Evolutionary conservation across 2,113 vertebrate genomes (phyloP), one percentile per base, ranked within the genome.

Genomic region (Piliocolobus tephrosceles): DNA sequence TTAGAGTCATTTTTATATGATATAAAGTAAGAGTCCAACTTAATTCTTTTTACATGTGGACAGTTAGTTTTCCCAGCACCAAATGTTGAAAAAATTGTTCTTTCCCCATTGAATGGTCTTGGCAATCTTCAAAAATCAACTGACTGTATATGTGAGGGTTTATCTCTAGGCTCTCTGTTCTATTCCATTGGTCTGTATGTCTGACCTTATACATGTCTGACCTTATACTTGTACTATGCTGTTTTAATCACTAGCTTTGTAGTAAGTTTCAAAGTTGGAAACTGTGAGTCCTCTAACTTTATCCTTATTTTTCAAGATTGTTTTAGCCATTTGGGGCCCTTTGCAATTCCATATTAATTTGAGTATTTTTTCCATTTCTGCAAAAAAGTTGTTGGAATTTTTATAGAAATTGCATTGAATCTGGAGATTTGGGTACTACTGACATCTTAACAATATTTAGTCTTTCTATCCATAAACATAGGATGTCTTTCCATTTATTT

Each of bases 241-340:
- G 16, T 90, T 94, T 94, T 52, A 90, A 86, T 86, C 81, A 82
- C 32, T 83, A 76, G 11, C 75, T 87, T 55, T 94, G 64, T 68
- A 76, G 45, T 87, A 80, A 90, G 38, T 75, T 75, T 87, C 82
- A 68, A 57, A 64, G 66, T 66, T 30, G 5, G 30, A 40, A 91
- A 94, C 43, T 75, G 3, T 68, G 38, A 94, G 25, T 75, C 22
- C 20, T 82, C 25, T 35, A 87, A 57, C 1, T 52, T 91, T 22
- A 76, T 35, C 32, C 27, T 80, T 78, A 40, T 68, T 96, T 88
- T 82, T 27, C 55, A 86, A 80, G 25, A 73, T 40, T 93, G 27
- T 32, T 72, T 86, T 92, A 92, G 66, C 16, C 40, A 72, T 75
- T 75, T 95, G 30, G 13, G 8, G 72, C 9, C 27, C 43, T 61